Evolutionary conservation across 92 coral and sea anemone genomes (phyloP).

Genomic region (Anthopleura xanthogrammica): DNA sequence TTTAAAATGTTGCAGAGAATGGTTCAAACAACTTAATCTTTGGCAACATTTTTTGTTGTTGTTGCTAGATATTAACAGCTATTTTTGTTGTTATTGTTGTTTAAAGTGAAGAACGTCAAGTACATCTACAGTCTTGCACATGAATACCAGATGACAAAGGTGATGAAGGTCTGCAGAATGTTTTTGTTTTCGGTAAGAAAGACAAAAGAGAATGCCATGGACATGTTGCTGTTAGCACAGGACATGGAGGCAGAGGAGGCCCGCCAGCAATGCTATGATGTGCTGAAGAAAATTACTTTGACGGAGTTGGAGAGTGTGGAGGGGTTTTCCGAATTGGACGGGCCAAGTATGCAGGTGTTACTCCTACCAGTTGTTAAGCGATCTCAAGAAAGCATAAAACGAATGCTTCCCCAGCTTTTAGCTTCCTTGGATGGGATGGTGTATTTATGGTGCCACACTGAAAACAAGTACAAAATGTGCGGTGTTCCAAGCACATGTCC

Average conservation of each 20-base stretch:
- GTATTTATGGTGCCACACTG: neutral
- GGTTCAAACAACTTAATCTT: too few relatives aligned
- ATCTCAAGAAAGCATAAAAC: neutral
- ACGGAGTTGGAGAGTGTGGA: neutral
- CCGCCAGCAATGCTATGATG: constrained; percentile 9
- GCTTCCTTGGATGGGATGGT: neutral
- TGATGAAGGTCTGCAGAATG: constrained; percentile 6
- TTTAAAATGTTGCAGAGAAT: too few relatives aligned
- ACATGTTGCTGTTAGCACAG: neutral
- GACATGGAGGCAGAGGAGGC: neutral
- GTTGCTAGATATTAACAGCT: too few relatives aligned
- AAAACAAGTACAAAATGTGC: neutral
- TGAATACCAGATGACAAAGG: constrained; percentile 10
- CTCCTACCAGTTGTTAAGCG: neutral
- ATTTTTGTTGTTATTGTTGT: too few relatives aligned
- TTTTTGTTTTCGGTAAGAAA: neutral
- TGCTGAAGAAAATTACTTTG: constrained; percentile 4
- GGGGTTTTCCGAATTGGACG: neutral
- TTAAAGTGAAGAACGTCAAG: constrained; percentile 10
- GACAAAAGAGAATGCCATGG: constrained; percentile 9
- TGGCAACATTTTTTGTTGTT: too few relatives aligned
- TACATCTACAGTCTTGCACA: constrained; percentile 20
- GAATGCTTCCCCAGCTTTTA: neutral
- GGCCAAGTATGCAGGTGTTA: neutral
- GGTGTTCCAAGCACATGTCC: neutral